Evolutionary conservation across 2,888 invertebrate species (phyloP), one percentile per base, ranked within the genome.

Genomic region (Cordilura impudica): DNA sequence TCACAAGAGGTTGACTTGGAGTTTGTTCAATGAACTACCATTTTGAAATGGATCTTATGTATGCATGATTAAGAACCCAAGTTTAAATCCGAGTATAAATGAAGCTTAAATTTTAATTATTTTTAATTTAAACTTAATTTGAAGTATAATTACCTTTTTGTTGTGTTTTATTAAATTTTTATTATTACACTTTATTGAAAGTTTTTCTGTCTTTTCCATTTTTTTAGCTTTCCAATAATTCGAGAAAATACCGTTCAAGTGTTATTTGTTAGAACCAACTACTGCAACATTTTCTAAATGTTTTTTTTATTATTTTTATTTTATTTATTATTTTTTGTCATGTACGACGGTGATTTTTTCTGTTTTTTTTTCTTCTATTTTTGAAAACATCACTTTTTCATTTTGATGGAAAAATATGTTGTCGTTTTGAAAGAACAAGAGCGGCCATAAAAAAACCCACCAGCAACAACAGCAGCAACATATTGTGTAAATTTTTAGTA

Each of bases 391-490:
- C 72, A 69, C 19, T 35, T 78, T 73, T 78, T 61, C 61, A 79
- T 49, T 79, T 75, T 79, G 70, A 78, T 78, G 66, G 14, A 47
- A 53, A 67, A 66, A 71, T 74, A 74, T 79, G 70, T 71, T 74
- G 70, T 66, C 39, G 29, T 69, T 63, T 58, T 65, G 51, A 65
- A 60, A 65, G 78, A 18, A 14, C 14, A 61, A 14, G 14, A 54
- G 29, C 26, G 6, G 14, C 3, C 23, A 10, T 12, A 12, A 6
- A 56, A 56, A 16, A 19, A n/a, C n/a, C n/a, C 31, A 14, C 4
- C 8, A 54, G 12, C 16, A 14, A 12, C 35, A 61, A 26, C 45
- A 54, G 21, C 14, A 69, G 18, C 60, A 61, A 31, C 8, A 39
- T 49, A 49, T 66, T 72, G 60, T 49, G 18, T 39, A 54, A 49